phyloP scores from a whole-genome alignment of 2,888 invertebrate species.

The Ditula angustiorana region DNA sequence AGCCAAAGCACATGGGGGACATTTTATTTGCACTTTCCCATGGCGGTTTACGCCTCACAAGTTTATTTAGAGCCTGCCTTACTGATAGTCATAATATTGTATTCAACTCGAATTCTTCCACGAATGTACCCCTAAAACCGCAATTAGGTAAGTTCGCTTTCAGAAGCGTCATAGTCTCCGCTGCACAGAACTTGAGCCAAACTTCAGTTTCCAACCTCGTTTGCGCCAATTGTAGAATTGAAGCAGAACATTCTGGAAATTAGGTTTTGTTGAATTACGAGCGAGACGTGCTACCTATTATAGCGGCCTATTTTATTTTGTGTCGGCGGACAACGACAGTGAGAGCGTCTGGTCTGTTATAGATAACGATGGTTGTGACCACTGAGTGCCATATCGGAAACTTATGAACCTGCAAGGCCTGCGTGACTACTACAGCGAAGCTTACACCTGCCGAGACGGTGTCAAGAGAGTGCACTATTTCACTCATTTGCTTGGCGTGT shows the following conservation, averaged over 20 bases:
- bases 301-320: conserved; percentile 33
- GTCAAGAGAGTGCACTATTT: no score
- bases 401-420: neutral
- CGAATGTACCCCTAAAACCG: conserved; percentile 50
- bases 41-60: neutral
- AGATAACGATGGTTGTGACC: neutral
- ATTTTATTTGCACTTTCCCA: conserved; percentile 14
- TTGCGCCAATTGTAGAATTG: conserved; percentile 61
- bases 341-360: neutral
- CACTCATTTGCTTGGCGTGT: no score
- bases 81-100: conserved; percentile 28
- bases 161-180: conserved; percentile 55
- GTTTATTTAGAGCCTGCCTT: conserved; percentile 5
- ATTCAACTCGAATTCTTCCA: conserved; percentile 44
- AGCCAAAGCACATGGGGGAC: conserved; percentile 5
- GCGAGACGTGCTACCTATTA: conserved; percentile 41
- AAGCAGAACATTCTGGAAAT: conserved; percentile 52
- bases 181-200: conserved; percentile 54
- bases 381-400: neutral
- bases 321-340: conserved; percentile 8
- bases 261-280: conserved; percentile 54
- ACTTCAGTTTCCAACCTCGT: conserved; percentile 59
- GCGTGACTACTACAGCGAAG: no score
- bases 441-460: no score
- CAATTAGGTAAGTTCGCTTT: conserved; percentile 54